Conservation (phyloP, 2,888 invertebrate genomes). For the Andrena bicolor region DNA sequence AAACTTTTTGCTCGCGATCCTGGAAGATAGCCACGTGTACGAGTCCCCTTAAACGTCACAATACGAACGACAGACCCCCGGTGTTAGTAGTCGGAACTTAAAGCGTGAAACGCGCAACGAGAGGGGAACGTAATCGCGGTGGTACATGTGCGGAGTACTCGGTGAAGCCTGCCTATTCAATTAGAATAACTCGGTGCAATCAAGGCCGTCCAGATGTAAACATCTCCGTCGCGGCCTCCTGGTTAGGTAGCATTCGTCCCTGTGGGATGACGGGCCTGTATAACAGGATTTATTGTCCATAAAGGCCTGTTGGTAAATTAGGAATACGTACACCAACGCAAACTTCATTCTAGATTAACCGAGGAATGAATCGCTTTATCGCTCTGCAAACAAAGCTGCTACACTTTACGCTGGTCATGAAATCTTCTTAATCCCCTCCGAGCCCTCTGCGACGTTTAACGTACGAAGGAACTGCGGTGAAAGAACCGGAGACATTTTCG, state of each 20-base stretch:
- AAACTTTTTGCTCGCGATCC: too few species aligned
- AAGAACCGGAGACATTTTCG: neutral
- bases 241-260: neutral
- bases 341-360: too few species aligned
- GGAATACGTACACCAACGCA: too few species aligned
- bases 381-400: too few species aligned
- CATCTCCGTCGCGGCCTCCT: constrained; percentile 3
- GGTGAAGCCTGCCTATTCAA: constrained; percentile 56
- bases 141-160: constrained; percentile 20
- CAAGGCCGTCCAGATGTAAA: constrained; percentile 55
- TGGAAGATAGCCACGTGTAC: too few species aligned
- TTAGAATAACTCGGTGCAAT: constrained; percentile 60
- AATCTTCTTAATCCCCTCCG: too few species aligned
- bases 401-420: too few species aligned
- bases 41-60: neutral
- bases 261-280: neutral
- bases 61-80: neutral
- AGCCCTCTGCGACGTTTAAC: neutral
- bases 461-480: neutral
- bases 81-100: neutral
- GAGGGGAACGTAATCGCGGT: constrained; percentile 43
- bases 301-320: neutral
- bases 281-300: neutral
- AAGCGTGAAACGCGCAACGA: constrained; percentile 50
- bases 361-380: too few species aligned